Conservation (phyloP, 2,888 invertebrate genomes). For the Drosophila cyrtoloma region DNA sequence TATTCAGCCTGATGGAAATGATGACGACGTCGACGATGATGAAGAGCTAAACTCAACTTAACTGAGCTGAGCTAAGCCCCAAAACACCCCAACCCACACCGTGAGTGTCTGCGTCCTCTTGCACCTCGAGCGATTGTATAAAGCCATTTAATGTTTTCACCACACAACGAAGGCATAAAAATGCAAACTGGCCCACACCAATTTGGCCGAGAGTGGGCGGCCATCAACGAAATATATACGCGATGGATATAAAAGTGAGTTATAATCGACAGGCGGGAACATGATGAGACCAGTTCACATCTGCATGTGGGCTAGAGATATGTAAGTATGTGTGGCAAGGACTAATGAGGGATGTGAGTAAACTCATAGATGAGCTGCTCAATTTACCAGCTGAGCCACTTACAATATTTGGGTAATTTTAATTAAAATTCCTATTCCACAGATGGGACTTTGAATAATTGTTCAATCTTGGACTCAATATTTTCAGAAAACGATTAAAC, state of each 20-base stretch:
- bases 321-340: conserved; percentile 3
- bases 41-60: conserved; percentile 58
- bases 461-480: not conserved
- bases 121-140: conserved; percentile 44
- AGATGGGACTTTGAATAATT: conserved; percentile 1
- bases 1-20: conserved; percentile 77
- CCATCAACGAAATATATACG: conserved; percentile 36
- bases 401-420: not conserved
- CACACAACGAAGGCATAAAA: conserved; percentile 56
- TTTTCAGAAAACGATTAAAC: not conserved
- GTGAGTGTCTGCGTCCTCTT: conserved; percentile 9
- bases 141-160: conserved; percentile 71
- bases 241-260: conserved; percentile 43
- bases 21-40: conserved; percentile 59
- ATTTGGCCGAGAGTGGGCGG: conserved; percentile 17
- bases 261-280: conserved; percentile 43
- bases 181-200: conserved; percentile 34
- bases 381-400: not conserved
- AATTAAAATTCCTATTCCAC: not conserved
- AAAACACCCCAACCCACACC: not conserved
- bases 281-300: conserved; percentile 20
- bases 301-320: conserved; percentile 10
- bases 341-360: conserved; percentile 4
- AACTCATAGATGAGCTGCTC: not conserved
- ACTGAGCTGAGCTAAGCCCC: conserved; percentile 47